Conservation (phyloP, 2,797 vertebrate species). For the Simalia tracyae region DNA sequence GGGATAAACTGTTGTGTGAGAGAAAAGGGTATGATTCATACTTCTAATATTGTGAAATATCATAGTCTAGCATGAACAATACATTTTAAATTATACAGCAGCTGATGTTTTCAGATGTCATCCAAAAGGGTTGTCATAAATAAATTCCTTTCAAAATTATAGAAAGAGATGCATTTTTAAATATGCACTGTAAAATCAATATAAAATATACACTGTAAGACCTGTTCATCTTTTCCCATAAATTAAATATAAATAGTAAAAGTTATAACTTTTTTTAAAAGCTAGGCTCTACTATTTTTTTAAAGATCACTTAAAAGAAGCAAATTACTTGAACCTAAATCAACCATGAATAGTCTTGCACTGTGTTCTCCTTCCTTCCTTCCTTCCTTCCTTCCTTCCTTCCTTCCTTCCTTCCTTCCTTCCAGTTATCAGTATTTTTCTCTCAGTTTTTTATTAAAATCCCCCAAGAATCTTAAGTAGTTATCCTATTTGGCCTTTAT, state of each 20-base stretch:
- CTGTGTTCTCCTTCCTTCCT: neutral
- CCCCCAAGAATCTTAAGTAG: constrained; percentile 29
- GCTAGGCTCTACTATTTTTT: neutral
- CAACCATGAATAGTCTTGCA: neutral
- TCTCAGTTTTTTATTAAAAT: constrained; percentile 29
- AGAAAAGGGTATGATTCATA: neutral
- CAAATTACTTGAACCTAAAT: neutral
- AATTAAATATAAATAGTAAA: neutral
- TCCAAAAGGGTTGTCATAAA: neutral
- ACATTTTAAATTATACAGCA: neutral
- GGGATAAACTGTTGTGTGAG: neutral
- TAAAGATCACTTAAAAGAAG: constrained; percentile 13
- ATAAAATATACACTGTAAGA: neutral
- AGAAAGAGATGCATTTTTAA: neutral
- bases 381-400: constrained; percentile 9
- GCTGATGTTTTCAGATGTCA: neutral
- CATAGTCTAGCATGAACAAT: neutral
- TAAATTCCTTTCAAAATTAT: neutral
- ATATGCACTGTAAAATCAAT: neutral
- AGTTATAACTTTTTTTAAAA: neutral
- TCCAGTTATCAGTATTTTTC: constrained; percentile 35
- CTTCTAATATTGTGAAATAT: neutral
- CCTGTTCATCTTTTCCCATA: neutral
- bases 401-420: constrained; percentile 22
- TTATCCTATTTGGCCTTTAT: constrained; percentile 27